Conservation (phyloP, 2,113 vertebrate genomes). For the Corynorhinus townsendii region DNA sequence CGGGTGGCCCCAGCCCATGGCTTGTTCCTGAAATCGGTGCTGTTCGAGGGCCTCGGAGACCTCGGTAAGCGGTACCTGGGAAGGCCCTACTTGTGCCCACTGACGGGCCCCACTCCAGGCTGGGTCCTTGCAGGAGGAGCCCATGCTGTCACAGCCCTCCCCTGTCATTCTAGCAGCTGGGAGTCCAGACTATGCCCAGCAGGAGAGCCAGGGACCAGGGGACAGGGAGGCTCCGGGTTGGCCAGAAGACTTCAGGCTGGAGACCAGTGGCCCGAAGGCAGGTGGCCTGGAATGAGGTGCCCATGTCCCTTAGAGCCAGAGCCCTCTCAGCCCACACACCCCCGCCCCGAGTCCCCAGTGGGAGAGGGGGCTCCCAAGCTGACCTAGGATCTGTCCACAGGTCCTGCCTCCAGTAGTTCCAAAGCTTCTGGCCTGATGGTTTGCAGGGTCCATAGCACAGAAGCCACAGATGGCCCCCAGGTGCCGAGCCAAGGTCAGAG, state of each 20-base stretch:
- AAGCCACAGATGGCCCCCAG: conserved; percentile 66
- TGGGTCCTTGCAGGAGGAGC: neutral
- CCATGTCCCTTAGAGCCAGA: no score
- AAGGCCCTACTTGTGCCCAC: no score
- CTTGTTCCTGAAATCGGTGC: conserved; percentile 89
- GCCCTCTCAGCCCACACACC: neutral
- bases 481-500: neutral
- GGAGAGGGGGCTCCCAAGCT: neutral
- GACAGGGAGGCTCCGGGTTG: neutral
- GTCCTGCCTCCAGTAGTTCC: neutral
- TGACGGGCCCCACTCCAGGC: rapidly evolving
- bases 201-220: neutral
- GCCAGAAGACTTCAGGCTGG: no score
- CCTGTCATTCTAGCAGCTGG: neutral
- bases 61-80: neutral
- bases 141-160: rapidly evolving
- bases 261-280: neutral
- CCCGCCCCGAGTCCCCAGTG: neutral
- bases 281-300: neutral
- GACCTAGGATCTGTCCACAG: neutral
- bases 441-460: neutral
- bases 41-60: conserved; percentile 72
- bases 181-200: neutral
- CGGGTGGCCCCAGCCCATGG: conserved; percentile 84
- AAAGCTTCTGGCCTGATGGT: conserved; percentile 65